Evolutionary conservation across 2,113 vertebrate genomes (phyloP), one percentile per base, ranked within the genome.

Genomic region (Tachuris rubrigastra): DNA sequence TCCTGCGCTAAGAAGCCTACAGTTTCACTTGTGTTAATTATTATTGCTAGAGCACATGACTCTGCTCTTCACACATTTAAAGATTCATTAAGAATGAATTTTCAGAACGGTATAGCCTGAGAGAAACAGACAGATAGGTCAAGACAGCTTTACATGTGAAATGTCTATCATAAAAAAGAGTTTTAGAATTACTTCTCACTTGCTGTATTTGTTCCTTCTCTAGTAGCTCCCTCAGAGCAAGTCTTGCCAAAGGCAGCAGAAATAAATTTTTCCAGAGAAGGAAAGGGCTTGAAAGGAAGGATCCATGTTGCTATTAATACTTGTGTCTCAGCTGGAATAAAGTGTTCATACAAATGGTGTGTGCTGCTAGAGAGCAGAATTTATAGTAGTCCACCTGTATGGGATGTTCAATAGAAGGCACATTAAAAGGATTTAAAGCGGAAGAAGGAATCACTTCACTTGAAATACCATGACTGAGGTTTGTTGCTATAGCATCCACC

Each of bases 71-170:
- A 85, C 21, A 89, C 55, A 49, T 94, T 79, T 85, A 85, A 87
- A 97, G 83, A 97, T 95, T 95, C 96, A 95, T 96, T 94, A 94
- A 77, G 74, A 93, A 97, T 95, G 91, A 95, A 94, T 96, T 94
- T 95, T 92, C 79, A 87, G 80, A 95, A 86, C 87, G 73, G 49
- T 89, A 90, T 95, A 94, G 95, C 89, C 89, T 73, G 72, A 88
- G 93, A 97, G 92, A 95, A 96, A 81, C 37, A 69, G 91, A 52
- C 31, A 78, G 93, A 93, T 67, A 93, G 87, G 95, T 96, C 93
- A 95, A 93, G 90, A 80, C 74, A 95, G 90, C 73, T 95, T 95
- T 90, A 85, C 74, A 80, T 85, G 53, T 83, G 89, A 95, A 95
- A 95, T 68, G 19, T 92, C 83, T 87, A 23, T 89, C 80, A 89